A percentile compares a stretch with the other conserved stretches of the same genome.
phyloP scores from a whole-genome alignment of 2,888 invertebrate genomes.

The Scaptomyza reducta region DNA sequence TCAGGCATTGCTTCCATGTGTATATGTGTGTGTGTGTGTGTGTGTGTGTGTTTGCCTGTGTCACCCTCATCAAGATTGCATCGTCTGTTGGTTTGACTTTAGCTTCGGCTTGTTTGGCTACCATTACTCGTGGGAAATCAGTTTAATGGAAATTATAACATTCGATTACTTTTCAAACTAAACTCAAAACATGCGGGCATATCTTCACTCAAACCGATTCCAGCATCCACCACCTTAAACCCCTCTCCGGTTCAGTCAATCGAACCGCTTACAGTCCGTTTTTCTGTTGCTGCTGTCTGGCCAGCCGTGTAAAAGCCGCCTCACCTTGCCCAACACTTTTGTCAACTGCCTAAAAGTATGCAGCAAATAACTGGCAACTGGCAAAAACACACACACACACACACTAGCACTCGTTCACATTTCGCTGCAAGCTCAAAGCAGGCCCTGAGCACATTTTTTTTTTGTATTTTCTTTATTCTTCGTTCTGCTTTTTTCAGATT shows the following conservation, averaged over 20 bases:
- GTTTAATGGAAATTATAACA: conserved; percentile 79
- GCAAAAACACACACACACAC: conserved; percentile 2
- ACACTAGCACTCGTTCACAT: neutral
- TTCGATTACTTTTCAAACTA: conserved; percentile 76
- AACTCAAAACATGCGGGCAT: conserved; percentile 44
- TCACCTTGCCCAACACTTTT: conserved; percentile 28
- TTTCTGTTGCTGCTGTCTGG: conserved; percentile 17
- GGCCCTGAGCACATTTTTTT: conserved; percentile 33
- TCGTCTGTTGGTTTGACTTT: conserved; percentile 48
- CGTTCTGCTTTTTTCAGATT: neutral
- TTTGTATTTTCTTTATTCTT: neutral
- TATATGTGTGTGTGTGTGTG: neutral
- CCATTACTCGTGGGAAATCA: conserved; percentile 74
- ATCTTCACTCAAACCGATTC: neutral
- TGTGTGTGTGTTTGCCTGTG: conserved; percentile 2
- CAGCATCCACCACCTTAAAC: neutral
- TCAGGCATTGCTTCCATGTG: neutral
- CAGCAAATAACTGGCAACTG: conserved; percentile 48
- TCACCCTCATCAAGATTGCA: conserved; percentile 69
- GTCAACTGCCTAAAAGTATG: conserved; percentile 65
- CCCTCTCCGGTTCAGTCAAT: neutral
- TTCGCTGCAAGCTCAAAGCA: neutral
- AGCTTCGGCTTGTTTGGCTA: conserved; percentile 50
- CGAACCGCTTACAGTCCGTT: neutral
- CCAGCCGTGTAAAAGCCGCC: conserved; percentile 46